Evolutionary conservation across 2,888 invertebrate genomes (phyloP).

Genomic region (Andrena praecox): DNA sequence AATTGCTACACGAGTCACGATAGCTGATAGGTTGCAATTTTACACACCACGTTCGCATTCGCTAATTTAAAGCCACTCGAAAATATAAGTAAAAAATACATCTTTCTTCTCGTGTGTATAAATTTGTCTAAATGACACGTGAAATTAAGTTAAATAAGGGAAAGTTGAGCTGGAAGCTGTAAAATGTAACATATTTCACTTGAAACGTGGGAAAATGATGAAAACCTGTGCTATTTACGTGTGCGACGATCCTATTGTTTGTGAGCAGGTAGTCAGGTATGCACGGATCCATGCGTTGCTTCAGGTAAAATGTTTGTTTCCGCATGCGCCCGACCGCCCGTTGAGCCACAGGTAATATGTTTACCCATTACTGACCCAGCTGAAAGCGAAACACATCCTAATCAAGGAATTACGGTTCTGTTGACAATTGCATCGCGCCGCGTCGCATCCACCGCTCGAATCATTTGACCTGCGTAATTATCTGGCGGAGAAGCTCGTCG

Average conservation of each 20-base stretch:
- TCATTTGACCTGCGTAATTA: too few species aligned
- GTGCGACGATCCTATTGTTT: not conserved
- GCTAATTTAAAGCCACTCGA: not conserved
- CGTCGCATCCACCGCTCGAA: not conserved
- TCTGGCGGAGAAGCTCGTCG: too few species aligned
- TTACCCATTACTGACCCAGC: conserved; percentile 5
- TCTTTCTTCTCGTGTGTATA: too few species aligned
- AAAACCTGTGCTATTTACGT: not conserved
- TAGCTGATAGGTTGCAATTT: conserved; percentile 12
- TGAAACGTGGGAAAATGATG: not conserved
- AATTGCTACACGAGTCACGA: conserved; percentile 46
- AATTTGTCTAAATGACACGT: too few species aligned
- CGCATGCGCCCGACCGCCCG: not conserved
- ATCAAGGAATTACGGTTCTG: not conserved
- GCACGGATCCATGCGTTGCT: not conserved
- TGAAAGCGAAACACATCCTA: not conserved
- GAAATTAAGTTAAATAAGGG: too few species aligned
- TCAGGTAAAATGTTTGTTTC: conserved; percentile 49
- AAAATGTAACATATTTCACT: not conserved
- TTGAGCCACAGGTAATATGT: conserved; percentile 41
- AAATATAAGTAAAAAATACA: not conserved
- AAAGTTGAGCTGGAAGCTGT: too few species aligned
- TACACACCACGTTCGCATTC: not conserved
- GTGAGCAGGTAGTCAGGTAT: not conserved
- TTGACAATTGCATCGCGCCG: not conserved